Conservation (phyloP, 1,140 invertebrate genomes). For the Pseudachorutes palmiensis region DNA sequence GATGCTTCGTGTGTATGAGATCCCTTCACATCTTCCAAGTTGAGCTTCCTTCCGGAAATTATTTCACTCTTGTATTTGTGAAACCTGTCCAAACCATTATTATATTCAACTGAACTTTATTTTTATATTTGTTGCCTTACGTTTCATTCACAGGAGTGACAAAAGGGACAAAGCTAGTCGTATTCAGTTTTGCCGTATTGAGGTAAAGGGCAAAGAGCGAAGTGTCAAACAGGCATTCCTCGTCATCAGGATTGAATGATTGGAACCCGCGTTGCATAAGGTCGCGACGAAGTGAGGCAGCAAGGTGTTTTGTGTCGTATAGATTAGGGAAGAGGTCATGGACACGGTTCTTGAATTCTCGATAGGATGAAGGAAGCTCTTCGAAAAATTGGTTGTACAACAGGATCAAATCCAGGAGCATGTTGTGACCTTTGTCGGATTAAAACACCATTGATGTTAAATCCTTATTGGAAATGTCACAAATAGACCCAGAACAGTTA, state of each 20-base stretch:
- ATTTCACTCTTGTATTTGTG: slow-evolving; percentile 10
- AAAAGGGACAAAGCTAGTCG: slow-evolving; percentile 22
- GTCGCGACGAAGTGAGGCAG: slow-evolving; percentile 46
- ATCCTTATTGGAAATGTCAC: too few relatives aligned
- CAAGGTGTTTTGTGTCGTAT: slow-evolving; percentile 65
- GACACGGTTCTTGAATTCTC: slow-evolving; percentile 56
- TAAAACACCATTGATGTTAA: too few relatives aligned
- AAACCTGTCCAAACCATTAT: too few relatives aligned
- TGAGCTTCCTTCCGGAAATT: background rate
- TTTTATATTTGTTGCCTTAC: too few relatives aligned
- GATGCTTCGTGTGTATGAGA: slow-evolving; percentile 59
- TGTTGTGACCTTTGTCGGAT: too few relatives aligned
- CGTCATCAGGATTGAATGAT: background rate
- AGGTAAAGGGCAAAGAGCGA: slow-evolving; percentile 19
- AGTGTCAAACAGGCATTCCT: slow-evolving; percentile 9
- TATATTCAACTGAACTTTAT: too few relatives aligned
- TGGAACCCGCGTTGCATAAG: slow-evolving; percentile 4
- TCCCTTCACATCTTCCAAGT: slow-evolving; percentile 42
- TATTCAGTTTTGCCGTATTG: slow-evolving; percentile 4
- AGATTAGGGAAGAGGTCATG: slow-evolving; percentile 56
- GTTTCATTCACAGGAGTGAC: slow-evolving; percentile 4
- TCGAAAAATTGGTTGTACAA: slow-evolving; percentile 63
- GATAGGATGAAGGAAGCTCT: slow-evolving; percentile 53
- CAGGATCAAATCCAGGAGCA: slow-evolving; percentile 60
- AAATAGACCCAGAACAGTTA: too few relatives aligned